A percentile compares a stretch with the other conserved stretches of the same genome.
These are phyloP conservation scores for Sturnira hondurensis DNA, from an alignment of 2,113 vertebrate genomes.

Conservation along the genomic window DNA sequence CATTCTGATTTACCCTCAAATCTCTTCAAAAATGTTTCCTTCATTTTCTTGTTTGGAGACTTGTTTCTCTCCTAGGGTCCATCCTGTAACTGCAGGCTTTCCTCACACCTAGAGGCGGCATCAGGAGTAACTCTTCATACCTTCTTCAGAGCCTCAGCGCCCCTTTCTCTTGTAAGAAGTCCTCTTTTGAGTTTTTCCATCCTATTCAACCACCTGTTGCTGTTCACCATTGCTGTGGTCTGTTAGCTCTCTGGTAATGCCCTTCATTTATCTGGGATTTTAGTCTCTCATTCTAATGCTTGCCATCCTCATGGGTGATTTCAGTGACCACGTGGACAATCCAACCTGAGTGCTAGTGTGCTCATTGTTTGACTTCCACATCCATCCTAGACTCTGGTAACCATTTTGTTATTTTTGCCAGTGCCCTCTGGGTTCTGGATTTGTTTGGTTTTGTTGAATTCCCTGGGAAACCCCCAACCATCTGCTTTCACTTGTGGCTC, in stretches of 20 bases:
- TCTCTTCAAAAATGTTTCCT: neutral
- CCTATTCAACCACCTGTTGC: neutral
- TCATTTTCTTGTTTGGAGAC: neutral
- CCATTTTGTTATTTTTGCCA: neutral
- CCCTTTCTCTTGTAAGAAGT: neutral
- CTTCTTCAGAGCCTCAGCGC: neutral
- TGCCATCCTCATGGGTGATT: neutral
- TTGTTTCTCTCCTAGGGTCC: neutral
- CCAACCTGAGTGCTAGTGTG: neutral
- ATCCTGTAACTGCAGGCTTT: neutral
- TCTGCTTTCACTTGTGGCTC: conserved; percentile 19
- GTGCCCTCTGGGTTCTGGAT: neutral
- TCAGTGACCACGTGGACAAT: neutral
- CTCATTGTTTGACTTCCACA: neutral
- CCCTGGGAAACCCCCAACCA: neutral
- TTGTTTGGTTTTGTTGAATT: conserved; percentile 21
- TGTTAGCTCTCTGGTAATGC: neutral
- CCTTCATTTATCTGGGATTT: neutral
- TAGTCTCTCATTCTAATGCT: neutral
- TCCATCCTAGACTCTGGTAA: neutral
- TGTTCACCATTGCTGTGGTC: neutral
- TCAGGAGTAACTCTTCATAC: neutral
- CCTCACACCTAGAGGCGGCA: neutral
- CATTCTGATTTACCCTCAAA: neutral
- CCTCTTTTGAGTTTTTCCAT: neutral